A percentile compares a stretch with the other conserved stretches of the same genome.
Evolutionary conservation across 2,797 vertebrate genomes (phyloP).

Genomic region (Perodicticus potto): DNA sequence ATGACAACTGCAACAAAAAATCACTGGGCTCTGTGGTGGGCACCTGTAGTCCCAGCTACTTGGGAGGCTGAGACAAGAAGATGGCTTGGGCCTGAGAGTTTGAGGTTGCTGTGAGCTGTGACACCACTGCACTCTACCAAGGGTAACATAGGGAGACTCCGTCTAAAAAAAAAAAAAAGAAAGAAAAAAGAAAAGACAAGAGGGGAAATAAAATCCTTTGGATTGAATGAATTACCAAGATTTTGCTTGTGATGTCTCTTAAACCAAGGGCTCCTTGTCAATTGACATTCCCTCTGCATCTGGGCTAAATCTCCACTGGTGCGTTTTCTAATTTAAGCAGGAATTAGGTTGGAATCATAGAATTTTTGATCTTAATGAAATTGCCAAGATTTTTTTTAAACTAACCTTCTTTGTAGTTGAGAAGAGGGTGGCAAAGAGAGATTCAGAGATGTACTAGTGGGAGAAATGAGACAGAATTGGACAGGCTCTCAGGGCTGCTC

Average conservation of each 20-base stretch:
- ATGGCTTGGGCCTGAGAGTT: too few relatives aligned
- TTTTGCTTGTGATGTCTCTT: background rate
- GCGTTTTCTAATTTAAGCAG: background rate
- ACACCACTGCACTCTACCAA: too few relatives aligned
- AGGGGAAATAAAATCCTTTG: background rate
- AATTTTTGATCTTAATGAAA: background rate
- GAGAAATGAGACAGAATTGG: background rate
- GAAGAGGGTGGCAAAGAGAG: background rate
- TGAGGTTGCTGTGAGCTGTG: too few relatives aligned
- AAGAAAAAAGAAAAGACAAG: background rate
- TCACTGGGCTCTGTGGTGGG: too few relatives aligned
- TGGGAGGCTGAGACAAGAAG: too few relatives aligned
- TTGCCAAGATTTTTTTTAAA: background rate
- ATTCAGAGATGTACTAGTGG: background rate
- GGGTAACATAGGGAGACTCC: too few relatives aligned
- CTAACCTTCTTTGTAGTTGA: background rate
- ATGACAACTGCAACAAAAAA: too few relatives aligned
- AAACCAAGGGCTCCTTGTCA: background rate
- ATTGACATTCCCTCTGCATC: background rate
- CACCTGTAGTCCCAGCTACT: too few relatives aligned
- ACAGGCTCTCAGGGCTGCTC: background rate
- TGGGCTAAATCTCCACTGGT: background rate
- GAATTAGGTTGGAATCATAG: background rate
- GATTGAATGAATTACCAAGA: background rate
- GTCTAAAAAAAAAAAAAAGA: too few relatives aligned